Conservation (phyloP, 2,113 vertebrate species). For the Terrapene triunguis region DNA sequence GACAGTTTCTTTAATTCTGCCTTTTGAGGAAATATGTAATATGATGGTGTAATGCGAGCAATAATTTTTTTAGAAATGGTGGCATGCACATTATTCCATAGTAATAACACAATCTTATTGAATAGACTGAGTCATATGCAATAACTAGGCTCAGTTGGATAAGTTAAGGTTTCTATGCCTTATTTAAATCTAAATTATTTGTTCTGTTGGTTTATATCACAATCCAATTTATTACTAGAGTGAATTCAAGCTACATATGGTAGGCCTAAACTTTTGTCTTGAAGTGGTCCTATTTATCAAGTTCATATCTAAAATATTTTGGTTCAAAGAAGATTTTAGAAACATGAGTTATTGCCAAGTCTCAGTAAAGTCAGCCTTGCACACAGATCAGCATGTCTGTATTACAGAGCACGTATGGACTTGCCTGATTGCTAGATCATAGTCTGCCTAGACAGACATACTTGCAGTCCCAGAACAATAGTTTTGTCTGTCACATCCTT, state of each 20-base stretch:
- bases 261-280: background rate
- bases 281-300: background rate
- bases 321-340: background rate
- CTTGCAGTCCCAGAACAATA: rapidly evolving
- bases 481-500: background rate
- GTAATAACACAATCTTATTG: constrained; percentile 52
- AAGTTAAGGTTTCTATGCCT: constrained; percentile 46
- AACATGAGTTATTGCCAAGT: background rate
- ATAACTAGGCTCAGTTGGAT: constrained; percentile 18
- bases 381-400: background rate
- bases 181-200: background rate
- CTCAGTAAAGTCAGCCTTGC: background rate
- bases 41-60: constrained; percentile 32
- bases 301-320: background rate
- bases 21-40: constrained; percentile 50
- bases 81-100: background rate
- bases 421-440: background rate
- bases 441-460: background rate
- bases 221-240: background rate
- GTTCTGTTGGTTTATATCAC: background rate
- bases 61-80: constrained; percentile 46
- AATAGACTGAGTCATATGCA: background rate
- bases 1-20: constrained; percentile 14
- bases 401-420: background rate
- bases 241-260: background rate